Base-by-base conservation (phyloP, 2,797 vertebrate genomes). In the Champsocephalus esox region DNA sequence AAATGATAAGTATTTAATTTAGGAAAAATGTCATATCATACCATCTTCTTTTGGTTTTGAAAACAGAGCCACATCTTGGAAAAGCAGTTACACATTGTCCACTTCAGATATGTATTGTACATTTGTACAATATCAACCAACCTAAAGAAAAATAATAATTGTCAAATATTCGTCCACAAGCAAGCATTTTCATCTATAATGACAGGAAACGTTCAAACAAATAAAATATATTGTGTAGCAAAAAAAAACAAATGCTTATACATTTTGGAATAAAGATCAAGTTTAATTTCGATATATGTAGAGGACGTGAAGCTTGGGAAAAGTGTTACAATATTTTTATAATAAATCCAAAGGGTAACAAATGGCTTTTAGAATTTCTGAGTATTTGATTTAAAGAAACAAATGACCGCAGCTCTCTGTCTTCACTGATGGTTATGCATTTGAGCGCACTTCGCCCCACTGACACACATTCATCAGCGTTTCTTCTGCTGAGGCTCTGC, bases 401-500 rank as follows among this genome's bases (percentile, higher is more conserved):
- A 38, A 38, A 38, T 38, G 34, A 38, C 34, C 34, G 34, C 8
- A 38, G 34, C 34, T 9, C 34, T 38, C 21, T 38, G 17, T 57
- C 32, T 74, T 46, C 2, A 63, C 12, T 13, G 61, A 68, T 3
- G 11, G 43, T 16, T 21, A 64, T 38, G 41, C 70, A 38, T 38
- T 9, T 38, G 34, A 21, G 8, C 43, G 54, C n/a, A 46, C 61
- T 54, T 66, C 41, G 9, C 5, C 46, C 50, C 3, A 9, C 77
- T 73, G 59, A 75, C 66, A 63, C 48, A 66, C 76, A 70, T 75
- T 66, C 49, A 70, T 50, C 66, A 55, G 16, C 61, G 0, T 4
- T 60, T 38, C 38, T 12, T 51, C n/a, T 21, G 54, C 19, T 12
- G 54, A 38, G 44, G 41, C 57, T 21, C 2, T 54, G 51, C 75